Percentiles rank a stretch among this genome's conserved stretches.
Evolutionary conservation across 2,888 invertebrate species (phyloP).

Genomic region (Pteria penguin): DNA sequence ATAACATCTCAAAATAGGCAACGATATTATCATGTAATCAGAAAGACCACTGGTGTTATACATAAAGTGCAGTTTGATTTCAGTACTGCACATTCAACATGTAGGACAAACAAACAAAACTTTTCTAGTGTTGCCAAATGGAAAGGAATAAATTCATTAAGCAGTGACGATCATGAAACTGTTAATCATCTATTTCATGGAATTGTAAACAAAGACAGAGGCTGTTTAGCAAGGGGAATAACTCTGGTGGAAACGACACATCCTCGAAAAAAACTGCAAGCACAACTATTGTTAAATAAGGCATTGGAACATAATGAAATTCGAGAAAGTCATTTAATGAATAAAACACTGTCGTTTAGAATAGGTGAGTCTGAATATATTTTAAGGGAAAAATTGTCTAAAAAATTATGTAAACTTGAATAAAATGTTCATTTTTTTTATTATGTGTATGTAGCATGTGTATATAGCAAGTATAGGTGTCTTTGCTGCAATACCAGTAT

Average conservation of each 20-base stretch:
- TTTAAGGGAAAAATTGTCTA: no score
- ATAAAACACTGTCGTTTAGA: constrained; percentile 74
- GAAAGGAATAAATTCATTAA: not conserved
- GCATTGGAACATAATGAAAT: constrained; percentile 71
- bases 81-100: no score
- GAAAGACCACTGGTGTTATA: no score
- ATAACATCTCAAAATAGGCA: no score
- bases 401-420: no score
- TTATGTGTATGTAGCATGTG: no score
- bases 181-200: constrained; percentile 65
- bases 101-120: no score
- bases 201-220: constrained; percentile 74
- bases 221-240: constrained; percentile 81
- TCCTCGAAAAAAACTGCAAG: constrained; percentile 79
- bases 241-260: constrained; percentile 82
- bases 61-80: no score
- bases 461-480: no score
- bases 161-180: constrained; percentile 16
- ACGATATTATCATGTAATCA: no score
- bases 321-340: constrained; percentile 46
- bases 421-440: no score
- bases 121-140: not conserved
- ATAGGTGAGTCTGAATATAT: constrained; percentile 72
- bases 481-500: no score
- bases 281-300: constrained; percentile 76